A percentile compares a stretch with the other conserved stretches of the same genome.
phyloP scores from a whole-genome alignment of 2,888 invertebrate genomes.

The Embidobia sp. region DNA sequence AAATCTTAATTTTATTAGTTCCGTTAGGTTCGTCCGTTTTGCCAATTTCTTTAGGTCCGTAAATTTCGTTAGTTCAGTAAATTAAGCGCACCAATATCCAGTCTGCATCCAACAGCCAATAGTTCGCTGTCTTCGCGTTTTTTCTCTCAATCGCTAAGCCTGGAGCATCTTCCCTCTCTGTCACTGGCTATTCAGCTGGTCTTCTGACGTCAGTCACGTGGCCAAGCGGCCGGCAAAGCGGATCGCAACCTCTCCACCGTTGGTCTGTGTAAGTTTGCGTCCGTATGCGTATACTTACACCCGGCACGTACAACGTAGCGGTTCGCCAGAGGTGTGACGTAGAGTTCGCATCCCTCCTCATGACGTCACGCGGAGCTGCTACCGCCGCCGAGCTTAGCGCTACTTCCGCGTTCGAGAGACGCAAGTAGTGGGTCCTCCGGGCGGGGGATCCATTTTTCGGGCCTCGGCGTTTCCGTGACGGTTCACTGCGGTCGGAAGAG shows the following conservation, averaged over 20 bases:
- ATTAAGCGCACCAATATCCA: too few species aligned
- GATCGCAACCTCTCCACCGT: slow-evolving; percentile 43
- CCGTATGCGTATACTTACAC: slow-evolving; percentile 16
- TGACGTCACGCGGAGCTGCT: slow-evolving; percentile 58
- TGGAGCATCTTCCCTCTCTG: background rate
- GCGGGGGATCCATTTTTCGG: too few species aligned
- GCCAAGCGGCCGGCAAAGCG: slow-evolving; percentile 55
- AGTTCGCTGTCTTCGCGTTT: background rate
- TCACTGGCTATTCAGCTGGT: slow-evolving; percentile 50
- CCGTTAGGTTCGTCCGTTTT: too few species aligned
- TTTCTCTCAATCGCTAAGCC: too few species aligned
- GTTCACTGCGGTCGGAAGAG: too few species aligned
- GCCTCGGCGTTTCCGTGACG: too few species aligned
- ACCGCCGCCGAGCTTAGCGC: slow-evolving; percentile 33
- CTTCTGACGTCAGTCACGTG: slow-evolving; percentile 63
- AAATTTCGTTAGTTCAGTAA: too few species aligned
- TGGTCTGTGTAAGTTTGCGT: slow-evolving; percentile 17
- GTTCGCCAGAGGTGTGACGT: slow-evolving; percentile 63
- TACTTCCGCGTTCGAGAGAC: slow-evolving; percentile 62
- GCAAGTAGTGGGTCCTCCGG: too few species aligned
- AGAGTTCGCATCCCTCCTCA: slow-evolving; percentile 58
- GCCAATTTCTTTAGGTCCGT: too few species aligned
- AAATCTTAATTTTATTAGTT: too few species aligned
- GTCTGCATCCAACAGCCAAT: too few species aligned
- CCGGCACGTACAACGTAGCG: slow-evolving; percentile 40